Conservation (phyloP, 1,140 invertebrate genomes). For the Drosophila nigrodunni region DNA sequence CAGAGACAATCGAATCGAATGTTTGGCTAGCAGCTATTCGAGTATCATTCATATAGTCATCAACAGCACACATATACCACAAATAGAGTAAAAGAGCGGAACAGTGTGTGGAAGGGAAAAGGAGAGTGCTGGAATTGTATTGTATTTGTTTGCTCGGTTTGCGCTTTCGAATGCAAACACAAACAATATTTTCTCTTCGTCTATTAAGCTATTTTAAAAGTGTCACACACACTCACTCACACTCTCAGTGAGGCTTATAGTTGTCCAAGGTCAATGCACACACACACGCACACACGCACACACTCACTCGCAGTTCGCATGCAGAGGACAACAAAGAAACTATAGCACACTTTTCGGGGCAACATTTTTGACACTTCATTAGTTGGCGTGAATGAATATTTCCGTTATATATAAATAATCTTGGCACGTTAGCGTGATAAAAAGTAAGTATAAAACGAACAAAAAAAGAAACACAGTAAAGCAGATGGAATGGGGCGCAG, state of each 20-base stretch:
- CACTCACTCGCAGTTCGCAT: not conserved
- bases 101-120: not conserved
- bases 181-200: slow-evolving; percentile 21
- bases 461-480: slow-evolving; percentile 11
- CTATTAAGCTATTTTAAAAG: slow-evolving; percentile 75
- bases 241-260: slow-evolving; percentile 14
- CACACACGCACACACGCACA: slow-evolving; percentile 11
- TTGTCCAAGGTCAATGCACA: slow-evolving; percentile 36
- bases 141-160: slow-evolving; percentile 53
- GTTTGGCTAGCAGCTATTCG: slow-evolving; percentile 51
- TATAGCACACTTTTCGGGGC: slow-evolving; percentile 71
- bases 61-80: slow-evolving; percentile 26
- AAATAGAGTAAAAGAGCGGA: not conserved
- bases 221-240: slow-evolving; percentile 21
- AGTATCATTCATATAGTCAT: slow-evolving; percentile 70
- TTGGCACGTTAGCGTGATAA: slow-evolving; percentile 40
- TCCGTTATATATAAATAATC: slow-evolving; percentile 69
- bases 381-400: slow-evolving; percentile 72
- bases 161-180: slow-evolving; percentile 68
- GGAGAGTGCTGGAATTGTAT: slow-evolving; percentile 12
- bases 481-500: not conserved
- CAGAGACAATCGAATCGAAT: slow-evolving; percentile 47
- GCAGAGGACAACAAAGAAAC: slow-evolving; percentile 28
- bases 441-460: slow-evolving; percentile 11
- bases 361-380: slow-evolving; percentile 79